Evolutionary conservation across 2,888 invertebrate genomes (phyloP), one percentile per base, ranked within the genome.

Genomic region (Melinopterus prodromus): DNA sequence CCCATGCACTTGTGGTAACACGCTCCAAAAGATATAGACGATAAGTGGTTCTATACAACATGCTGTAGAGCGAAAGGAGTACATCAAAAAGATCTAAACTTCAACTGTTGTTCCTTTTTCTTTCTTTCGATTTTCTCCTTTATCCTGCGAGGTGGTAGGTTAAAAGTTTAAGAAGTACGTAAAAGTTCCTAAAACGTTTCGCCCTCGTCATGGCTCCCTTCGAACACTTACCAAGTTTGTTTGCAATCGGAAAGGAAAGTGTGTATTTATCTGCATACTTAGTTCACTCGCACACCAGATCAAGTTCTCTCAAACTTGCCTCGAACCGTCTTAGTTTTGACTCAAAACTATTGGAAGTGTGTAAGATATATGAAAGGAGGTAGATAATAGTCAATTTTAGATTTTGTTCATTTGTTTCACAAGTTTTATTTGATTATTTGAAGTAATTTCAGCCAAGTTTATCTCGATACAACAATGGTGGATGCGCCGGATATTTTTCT

Each of bases 31-130:
- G 53, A 53, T 53, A 53, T 53, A 53, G 12, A 53, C 53, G 53
- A 53, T 53, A 53, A 53, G 53, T 53, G 53, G 53, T 53, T 53
- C 53, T 53, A 53, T 53, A 53, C 53, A 53, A 53, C 53, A 53
- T 7, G 53, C 53, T 53, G 53, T 53, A 53, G 53, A 53, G 9
- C 53, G 53, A 53, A 53, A 53, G 53, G 12, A 53, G 53, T 53
- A 53, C 53, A 53, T 53, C 53, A 53, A 53, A 53, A 53, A 53
- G 53, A 53, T 53, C 53, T 53, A 12, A 53, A 53, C 53, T 53
- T 53, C 5, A 53, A 53, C 53, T 26, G 26, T 26, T 26, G 26
- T 26, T 26, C 3, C 26, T 53, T 53, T 9, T 53, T 53, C 53
- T 53, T 4, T 53, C 12, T 53, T 12, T 1, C 53, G 0, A 2